A percentile compares a stretch with the other conserved stretches of the same genome.
Evolutionary conservation across 2,888 invertebrate genomes (phyloP).

Genomic region (Euzophera pinguis): DNA sequence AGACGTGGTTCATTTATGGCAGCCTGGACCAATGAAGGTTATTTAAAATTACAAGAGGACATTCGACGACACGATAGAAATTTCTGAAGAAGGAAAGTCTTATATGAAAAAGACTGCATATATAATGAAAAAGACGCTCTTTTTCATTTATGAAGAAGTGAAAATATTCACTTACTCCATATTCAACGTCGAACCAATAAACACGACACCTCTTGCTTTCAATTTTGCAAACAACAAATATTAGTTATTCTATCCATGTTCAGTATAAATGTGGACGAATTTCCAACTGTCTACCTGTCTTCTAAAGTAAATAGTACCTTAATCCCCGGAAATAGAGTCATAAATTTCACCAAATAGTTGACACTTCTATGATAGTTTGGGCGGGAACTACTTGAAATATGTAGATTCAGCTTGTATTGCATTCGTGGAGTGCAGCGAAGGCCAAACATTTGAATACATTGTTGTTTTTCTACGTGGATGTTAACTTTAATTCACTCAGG

Average conservation of each 20-base stretch:
- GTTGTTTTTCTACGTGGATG: not conserved
- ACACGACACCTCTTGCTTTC: not conserved
- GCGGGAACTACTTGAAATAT: not conserved
- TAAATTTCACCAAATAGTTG: not conserved
- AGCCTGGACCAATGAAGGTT: no score
- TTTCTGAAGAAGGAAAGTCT: no score
- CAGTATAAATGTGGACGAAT: constrained; percentile 29
- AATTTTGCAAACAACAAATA: constrained; percentile 16
- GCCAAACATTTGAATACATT: not conserved
- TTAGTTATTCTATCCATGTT: constrained; percentile 28
- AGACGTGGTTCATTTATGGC: no score
- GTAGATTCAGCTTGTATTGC: no score
- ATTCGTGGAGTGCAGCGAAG: not conserved
- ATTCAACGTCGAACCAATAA: no score
- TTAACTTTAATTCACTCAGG: not conserved
- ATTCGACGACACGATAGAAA: no score
- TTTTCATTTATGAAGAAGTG: no score
- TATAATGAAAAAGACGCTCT: no score
- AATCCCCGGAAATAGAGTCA: not conserved
- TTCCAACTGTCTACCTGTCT: constrained; percentile 12
- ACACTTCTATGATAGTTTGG: not conserved
- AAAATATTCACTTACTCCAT: no score
- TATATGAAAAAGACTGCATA: no score
- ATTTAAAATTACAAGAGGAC: no score
- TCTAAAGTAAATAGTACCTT: not conserved